A percentile compares a stretch with the other conserved stretches of the same genome.
These are phyloP conservation scores for Todus mexicanus DNA, from an alignment of 2,797 vertebrate genomes.

Conservation along the genomic window DNA sequence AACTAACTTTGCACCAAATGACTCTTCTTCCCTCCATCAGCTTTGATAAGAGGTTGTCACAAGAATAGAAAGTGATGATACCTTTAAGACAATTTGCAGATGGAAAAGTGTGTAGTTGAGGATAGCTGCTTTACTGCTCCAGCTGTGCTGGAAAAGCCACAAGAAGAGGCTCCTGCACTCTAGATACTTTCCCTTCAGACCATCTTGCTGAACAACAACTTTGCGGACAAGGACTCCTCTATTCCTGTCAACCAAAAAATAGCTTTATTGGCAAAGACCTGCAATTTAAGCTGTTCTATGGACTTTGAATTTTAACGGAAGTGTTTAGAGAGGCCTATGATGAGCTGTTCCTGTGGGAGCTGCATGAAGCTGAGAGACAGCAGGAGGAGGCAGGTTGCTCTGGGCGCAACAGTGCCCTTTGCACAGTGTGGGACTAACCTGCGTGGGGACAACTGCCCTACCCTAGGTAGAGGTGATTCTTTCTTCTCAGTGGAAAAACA, in stretches of 20 bases:
- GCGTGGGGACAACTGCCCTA: neutral
- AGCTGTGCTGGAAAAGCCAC: neutral
- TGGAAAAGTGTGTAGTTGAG: neutral
- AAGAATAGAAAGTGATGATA: neutral
- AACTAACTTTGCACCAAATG: neutral
- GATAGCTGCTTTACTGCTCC: neutral
- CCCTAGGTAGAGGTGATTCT: neutral
- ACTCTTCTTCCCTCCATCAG: neutral
- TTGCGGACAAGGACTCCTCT: neutral
- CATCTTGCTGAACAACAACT: neutral
- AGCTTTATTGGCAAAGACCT: neutral
- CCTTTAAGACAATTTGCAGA: neutral
- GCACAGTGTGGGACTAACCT: neutral
- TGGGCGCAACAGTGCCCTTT: no score
- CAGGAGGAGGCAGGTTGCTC: neutral
- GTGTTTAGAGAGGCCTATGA: neutral
- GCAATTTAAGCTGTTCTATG: neutral
- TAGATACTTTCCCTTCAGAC: neutral
- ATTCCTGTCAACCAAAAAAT: neutral
- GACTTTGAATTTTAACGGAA: neutral
- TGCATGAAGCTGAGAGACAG: neutral
- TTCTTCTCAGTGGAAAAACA: accelerated
- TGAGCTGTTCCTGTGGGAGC: neutral
- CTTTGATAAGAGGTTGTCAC: neutral
- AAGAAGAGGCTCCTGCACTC: neutral